Conservation (phyloP, 2,888 invertebrate genomes). For the Netelia inedita region DNA sequence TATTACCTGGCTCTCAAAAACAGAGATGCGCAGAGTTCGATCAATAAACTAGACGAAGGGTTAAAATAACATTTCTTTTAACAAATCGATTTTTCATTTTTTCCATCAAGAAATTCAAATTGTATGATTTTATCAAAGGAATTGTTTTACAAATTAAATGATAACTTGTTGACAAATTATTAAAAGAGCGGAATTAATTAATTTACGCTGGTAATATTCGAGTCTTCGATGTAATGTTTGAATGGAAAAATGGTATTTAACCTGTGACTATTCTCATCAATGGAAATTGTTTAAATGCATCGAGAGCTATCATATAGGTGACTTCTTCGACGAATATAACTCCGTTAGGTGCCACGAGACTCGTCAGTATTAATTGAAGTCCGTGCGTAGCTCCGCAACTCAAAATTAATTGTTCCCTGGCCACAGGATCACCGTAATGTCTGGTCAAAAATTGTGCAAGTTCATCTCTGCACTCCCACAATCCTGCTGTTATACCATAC, state of each 20-base stretch:
- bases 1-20: not conserved
- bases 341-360: slow-evolving; percentile 86
- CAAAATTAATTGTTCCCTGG: slow-evolving; percentile 86
- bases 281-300: slow-evolving; percentile 86
- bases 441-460: slow-evolving; percentile 85
- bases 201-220: not conserved
- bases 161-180: not conserved
- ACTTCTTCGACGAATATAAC: slow-evolving; percentile 89
- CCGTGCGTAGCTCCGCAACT: slow-evolving; percentile 89
- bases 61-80: not conserved
- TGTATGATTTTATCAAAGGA: no score
- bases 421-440: slow-evolving; percentile 85
- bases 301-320: slow-evolving; percentile 88
- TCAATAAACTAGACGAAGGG: not conserved
- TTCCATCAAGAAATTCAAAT: not conserved
- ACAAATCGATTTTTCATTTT: not conserved
- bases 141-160: not conserved
- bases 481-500: slow-evolving; percentile 86
- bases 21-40: not conserved
- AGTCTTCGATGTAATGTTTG: not conserved
- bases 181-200: not conserved
- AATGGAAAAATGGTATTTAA: slow-evolving; percentile 66
- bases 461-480: slow-evolving; percentile 85
- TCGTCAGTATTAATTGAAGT: slow-evolving; percentile 86
- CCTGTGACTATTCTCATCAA: slow-evolving; percentile 86